Base-by-base conservation (phyloP, 2,797 vertebrate genomes). In the Molossus alvarezi region DNA sequence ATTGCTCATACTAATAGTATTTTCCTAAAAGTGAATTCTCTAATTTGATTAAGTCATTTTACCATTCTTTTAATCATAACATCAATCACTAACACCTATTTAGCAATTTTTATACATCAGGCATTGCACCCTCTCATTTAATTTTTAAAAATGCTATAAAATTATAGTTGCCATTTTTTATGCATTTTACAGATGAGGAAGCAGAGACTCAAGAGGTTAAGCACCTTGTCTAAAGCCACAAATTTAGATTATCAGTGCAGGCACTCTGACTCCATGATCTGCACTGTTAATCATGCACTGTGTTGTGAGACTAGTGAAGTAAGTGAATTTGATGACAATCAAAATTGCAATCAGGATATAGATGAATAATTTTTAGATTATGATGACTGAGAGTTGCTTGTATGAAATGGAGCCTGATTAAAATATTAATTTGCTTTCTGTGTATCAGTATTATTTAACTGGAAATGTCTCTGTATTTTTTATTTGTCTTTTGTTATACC, bases 291-390 rank as follows among this genome's bases (percentile, higher is more conserved):
- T 9, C 9, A 53, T 14, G 33, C 0, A 53, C 14, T 29, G 1
- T 9, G 55, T 23, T 72, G 11, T 1, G 29, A 81, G 85, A 95
- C 6, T 89, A 53, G 58, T 60, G 73, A 95, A 97, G 83, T 94
- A 94, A 95, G 8, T 95, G 83, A 95, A 80, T 71, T 33, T 85
- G 69, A 69, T 96, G 75, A 88, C 75, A 91, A 96, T 93, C 79
- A 96, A 90, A 96, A 95, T 25, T 90, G 57, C 18, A 97, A 97
- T 97, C 88, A 90, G 93, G 58, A 96, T 95, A 73, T 1, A 75
- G 25, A 96, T 94, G 69, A 97, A 93, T 77, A 96, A 94, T 20
- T 92, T 98, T 97, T 95, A 97, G 51, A 88, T 71, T 76, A 95
- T 81, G 33, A 92, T 95, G 65, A 89, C 33, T 96, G 81, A 73